Evolutionary conservation across 2,797 vertebrate genomes (phyloP), one percentile per base, ranked within the genome.

Genomic region (Cynodonichthys magdalenae): DNA sequence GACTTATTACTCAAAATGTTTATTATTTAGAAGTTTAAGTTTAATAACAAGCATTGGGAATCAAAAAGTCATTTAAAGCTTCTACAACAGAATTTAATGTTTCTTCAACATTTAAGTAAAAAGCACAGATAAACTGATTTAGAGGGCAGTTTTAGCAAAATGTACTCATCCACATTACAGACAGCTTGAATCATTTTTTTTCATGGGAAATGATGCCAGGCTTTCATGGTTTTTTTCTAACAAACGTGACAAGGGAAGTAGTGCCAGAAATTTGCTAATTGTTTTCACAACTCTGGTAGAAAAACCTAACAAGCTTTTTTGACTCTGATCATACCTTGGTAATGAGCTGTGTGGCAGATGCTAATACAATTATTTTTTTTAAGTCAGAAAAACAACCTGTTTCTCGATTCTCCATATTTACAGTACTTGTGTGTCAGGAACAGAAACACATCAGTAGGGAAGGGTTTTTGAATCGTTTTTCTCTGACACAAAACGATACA

Each of bases 271-370:
- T 28, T 61, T 54, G 7, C 15, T 71, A 69, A 73, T 77, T 83
- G 74, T 77, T 75, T 76, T 68, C 56, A 73, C 63, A 75, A 63
- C 53, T 74, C 14, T 3, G 20, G 27, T 46, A 48, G 56, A 53
- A 54, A 39, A 65, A 50, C 31, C 24, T 10, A 5, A 12, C 11
- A 27, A 59, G 42, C 48, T 24, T 53, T 45, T 5, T 53, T 34
- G 31, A 69, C 41, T 34, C 53, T 31, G 34, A 74, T 77, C 61
- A 59, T 59, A 71, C 31, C 64, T 63, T 75, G 76, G 79, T 72
- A 81, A 67, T 8, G 20, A 68, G 53, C 45, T 59, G 70, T 64
- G 46, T 58, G 66, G 20, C 44, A 66, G 59, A 46, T 72, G 47
- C 31, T 36, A 36, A 36, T 11, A 36, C 34, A 11, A 11, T 36